phyloP scores from a whole-genome alignment of 1,140 invertebrate species.

The Cyclargus thomasi region DNA sequence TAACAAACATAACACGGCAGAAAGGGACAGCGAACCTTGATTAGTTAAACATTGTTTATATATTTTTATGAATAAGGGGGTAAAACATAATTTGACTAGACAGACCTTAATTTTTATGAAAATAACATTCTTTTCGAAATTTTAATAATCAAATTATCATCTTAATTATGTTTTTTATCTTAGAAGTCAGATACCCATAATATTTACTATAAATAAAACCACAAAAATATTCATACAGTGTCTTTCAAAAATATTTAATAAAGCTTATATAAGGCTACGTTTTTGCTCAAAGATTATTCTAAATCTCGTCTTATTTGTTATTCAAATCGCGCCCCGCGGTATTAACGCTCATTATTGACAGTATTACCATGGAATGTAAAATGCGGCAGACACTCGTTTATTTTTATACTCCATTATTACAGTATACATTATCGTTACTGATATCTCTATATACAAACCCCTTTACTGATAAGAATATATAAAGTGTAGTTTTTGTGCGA shows the following conservation, averaged over 20 bases:
- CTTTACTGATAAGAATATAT: not conserved
- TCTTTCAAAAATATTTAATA: conserved; percentile 12
- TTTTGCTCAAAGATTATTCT: conserved; percentile 11
- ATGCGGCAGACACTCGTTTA: conserved; percentile 1
- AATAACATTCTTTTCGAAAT: too few species aligned
- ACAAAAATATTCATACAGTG: not conserved
- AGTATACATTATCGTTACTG: not conserved
- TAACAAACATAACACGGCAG: too few species aligned
- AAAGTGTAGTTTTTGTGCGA: not conserved
- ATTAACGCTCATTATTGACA: conserved; percentile 8
- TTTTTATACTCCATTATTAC: not conserved
- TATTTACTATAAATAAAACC: not conserved
- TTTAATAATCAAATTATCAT: too few species aligned
- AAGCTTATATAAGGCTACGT: conserved; percentile 4
- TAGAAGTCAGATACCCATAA: not conserved
- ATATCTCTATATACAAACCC: not conserved
- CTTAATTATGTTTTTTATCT: too few species aligned
- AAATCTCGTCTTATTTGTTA: conserved; percentile 12
- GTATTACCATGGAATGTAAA: conserved; percentile 4
- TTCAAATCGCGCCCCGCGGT: not conserved
- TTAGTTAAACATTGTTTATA: too few species aligned
- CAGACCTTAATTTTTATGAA: too few species aligned
- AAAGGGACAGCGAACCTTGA: too few species aligned
- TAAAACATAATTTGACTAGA: too few species aligned
- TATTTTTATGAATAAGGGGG: too few species aligned